Percentiles rank a stretch among this genome's conserved stretches.
Conservation (phyloP, 1,140 invertebrate species). For the Zaprionus camerounensis region DNA sequence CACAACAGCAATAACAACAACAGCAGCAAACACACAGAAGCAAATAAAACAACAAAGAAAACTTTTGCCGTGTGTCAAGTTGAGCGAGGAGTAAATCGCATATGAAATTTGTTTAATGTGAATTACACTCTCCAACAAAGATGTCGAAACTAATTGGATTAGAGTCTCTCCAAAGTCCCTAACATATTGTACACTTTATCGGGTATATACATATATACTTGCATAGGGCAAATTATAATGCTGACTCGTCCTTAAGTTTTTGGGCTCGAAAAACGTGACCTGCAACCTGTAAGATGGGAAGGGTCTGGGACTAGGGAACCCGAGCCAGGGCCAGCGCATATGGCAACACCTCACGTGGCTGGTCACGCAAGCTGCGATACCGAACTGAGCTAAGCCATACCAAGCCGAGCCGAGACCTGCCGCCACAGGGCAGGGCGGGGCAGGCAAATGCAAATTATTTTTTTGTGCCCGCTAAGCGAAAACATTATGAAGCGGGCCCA, state of each 20-base stretch:
- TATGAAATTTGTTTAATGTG: slow-evolving; percentile 25
- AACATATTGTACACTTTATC: background rate
- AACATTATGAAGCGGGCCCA: slow-evolving; percentile 41
- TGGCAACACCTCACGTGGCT: slow-evolving; percentile 38
- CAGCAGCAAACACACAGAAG: slow-evolving; percentile 6
- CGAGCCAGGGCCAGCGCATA: slow-evolving; percentile 13
- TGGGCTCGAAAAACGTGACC: slow-evolving; percentile 36
- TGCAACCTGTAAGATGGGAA: slow-evolving; percentile 24
- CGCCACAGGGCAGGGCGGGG: background rate
- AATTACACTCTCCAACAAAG: slow-evolving; percentile 28
- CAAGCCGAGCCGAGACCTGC: background rate
- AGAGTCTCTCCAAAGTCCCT: slow-evolving; percentile 1
- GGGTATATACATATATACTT: background rate
- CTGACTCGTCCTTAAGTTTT: background rate
- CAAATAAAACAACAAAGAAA: background rate
- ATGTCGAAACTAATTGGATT: slow-evolving; percentile 34
- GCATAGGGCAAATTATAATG: background rate
- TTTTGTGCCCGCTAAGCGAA: slow-evolving; percentile 32
- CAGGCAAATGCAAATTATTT: slow-evolving; percentile 46
- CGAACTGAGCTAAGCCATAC: background rate
- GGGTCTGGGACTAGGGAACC: background rate
- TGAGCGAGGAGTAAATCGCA: slow-evolving; percentile 3
- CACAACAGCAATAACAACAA: background rate
- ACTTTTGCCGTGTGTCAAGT: slow-evolving; percentile 25
- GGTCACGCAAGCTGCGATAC: slow-evolving; percentile 41